Percentiles rank a stretch among this genome's conserved stretches.
Conservation (phyloP, 1,140 invertebrate genomes). For the Lasioglossum albipes region DNA sequence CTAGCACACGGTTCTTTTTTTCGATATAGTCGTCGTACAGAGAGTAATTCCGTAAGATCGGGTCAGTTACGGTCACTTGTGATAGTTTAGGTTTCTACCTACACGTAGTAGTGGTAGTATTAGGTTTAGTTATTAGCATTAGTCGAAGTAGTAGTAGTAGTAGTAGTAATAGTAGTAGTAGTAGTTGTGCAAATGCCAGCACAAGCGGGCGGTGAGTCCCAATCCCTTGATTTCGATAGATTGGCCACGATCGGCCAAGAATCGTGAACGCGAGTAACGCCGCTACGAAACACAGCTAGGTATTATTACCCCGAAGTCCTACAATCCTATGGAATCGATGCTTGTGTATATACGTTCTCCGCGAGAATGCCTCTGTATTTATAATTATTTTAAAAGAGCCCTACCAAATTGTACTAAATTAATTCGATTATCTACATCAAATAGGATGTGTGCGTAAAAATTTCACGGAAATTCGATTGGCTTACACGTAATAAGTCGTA, state of each 20-base stretch:
- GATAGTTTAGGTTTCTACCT: too few species aligned
- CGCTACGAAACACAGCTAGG: background rate
- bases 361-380: background rate
- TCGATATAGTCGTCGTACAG: too few species aligned
- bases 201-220: background rate
- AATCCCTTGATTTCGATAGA: background rate
- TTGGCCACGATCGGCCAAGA: background rate
- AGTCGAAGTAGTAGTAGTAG: too few species aligned
- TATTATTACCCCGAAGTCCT: background rate
- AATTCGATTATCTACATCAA: background rate
- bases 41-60: too few species aligned
- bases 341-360: background rate
- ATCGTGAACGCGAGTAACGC: background rate
- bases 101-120: too few species aligned
- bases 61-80: too few species aligned
- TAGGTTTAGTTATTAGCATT: too few species aligned
- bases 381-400: background rate
- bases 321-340: background rate
- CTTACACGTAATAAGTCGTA: conserved; percentile 15
- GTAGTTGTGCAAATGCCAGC: too few species aligned
- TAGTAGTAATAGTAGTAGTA: too few species aligned
- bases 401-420: background rate
- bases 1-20: too few species aligned
- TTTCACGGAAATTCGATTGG: conserved; percentile 27
- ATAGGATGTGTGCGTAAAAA: conserved; percentile 34